Percentiles rank a stretch among this genome's conserved stretches.
Conservation (phyloP, 2,888 invertebrate species). For the Rosalia funebris region DNA sequence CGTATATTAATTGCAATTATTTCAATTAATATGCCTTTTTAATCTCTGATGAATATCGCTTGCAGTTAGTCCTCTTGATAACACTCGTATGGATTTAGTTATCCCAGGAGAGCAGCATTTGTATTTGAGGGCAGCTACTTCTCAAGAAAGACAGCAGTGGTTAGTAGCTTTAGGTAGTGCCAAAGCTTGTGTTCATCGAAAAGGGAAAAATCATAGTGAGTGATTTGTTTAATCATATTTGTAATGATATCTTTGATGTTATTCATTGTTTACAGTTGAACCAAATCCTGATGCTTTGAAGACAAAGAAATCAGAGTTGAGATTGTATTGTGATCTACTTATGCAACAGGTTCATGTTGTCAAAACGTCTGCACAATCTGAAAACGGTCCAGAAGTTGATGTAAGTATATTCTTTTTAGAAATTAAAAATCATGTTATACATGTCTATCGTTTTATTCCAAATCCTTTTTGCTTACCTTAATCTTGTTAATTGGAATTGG, state of each 20-base stretch:
- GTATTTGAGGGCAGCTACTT: conserved; percentile 79
- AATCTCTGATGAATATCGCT: too few relatives aligned
- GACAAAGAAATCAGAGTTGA: conserved; percentile 80
- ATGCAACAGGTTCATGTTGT: conserved; percentile 86
- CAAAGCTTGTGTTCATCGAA: conserved; percentile 69
- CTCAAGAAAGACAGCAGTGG: conserved; percentile 84
- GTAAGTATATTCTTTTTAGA: conserved; percentile 31
- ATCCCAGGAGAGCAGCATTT: conserved; percentile 86
- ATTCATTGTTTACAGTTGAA: conserved; percentile 59
- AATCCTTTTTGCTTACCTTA: too few relatives aligned
- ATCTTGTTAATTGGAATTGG: too few relatives aligned
- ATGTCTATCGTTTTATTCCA: not conserved
- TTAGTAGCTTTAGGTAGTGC: conserved; percentile 82
- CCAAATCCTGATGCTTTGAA: conserved; percentile 71
- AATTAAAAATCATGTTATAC: not conserved
- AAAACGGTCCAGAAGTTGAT: conserved; percentile 65
- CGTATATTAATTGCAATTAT: too few relatives aligned
- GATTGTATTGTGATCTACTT: conserved; percentile 82
- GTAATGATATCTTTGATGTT: not conserved
- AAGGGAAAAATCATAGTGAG: conserved; percentile 44
- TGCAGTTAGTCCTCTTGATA: conserved; percentile 77
- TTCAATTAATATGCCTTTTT: too few relatives aligned
- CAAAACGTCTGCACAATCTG: conserved; percentile 69
- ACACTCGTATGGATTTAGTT: conserved; percentile 78
- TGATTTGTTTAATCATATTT: conserved; percentile 1